Conservation (phyloP, 2,113 vertebrate genomes). For the Brevimyrus niger region DNA sequence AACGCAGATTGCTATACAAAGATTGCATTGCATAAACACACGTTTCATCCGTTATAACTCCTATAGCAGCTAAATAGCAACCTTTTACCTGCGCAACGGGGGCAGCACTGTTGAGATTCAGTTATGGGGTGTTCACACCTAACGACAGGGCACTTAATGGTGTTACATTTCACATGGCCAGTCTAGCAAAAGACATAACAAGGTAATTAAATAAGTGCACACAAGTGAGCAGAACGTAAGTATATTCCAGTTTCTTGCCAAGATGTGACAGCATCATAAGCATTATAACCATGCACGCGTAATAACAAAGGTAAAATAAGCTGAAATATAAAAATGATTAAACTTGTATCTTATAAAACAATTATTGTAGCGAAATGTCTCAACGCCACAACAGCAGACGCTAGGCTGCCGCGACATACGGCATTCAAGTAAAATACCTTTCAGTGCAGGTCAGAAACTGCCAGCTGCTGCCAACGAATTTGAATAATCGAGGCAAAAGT, state of each 20-base stretch:
- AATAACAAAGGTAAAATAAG: neutral
- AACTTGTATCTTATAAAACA: neutral
- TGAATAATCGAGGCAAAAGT: constrained; percentile 27
- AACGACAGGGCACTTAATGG: constrained; percentile 77
- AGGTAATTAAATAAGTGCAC: neutral
- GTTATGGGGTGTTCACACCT: constrained; percentile 71
- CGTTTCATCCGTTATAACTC: neutral
- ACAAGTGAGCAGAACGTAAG: neutral
- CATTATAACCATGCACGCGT: neutral
- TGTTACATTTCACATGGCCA: constrained; percentile 76
- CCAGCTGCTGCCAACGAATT: neutral
- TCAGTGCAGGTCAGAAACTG: neutral
- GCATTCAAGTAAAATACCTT: neutral
- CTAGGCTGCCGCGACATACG: neutral
- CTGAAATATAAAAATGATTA: neutral
- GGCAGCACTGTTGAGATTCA: constrained; percentile 82
- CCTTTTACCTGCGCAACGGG: constrained; percentile 73
- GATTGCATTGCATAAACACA: neutral
- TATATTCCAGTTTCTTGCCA: neutral
- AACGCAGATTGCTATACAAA: neutral
- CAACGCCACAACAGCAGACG: neutral
- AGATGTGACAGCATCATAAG: neutral
- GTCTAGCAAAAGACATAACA: constrained; percentile 51
- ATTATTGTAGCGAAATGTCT: neutral
- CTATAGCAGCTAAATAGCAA: neutral